Percentiles rank a stretch among this genome's conserved stretches.
Evolutionary conservation across 2,888 invertebrate species (phyloP).

Genomic region (Dynastes maya): DNA sequence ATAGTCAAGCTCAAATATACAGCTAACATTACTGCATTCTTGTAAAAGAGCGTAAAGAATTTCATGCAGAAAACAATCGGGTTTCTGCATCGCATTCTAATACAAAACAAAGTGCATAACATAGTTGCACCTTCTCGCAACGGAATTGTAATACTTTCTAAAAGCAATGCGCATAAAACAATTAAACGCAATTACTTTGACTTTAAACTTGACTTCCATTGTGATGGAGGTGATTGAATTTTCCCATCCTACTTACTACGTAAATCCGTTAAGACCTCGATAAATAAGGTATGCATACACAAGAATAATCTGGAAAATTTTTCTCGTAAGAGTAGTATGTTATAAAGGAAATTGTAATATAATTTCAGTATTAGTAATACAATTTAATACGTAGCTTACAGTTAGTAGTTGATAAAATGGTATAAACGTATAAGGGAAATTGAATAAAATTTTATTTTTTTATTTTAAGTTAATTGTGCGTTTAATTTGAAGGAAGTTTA

Average conservation of each 20-base stretch:
- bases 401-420: no score
- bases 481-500: neutral
- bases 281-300: neutral
- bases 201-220: slow-evolving; percentile 21
- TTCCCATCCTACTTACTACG: slow-evolving; percentile 29
- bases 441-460: neutral
- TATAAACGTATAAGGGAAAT: neutral
- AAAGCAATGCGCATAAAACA: slow-evolving; percentile 7
- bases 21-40: no score
- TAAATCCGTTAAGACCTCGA: slow-evolving; percentile 18
- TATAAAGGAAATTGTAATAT: neutral
- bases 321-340: no score
- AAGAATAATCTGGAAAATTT: neutral
- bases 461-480: neutral
- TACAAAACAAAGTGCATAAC: neutral
- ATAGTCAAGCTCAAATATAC: no score
- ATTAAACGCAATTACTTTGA: slow-evolving; percentile 26
- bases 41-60: no score
- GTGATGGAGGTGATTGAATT: slow-evolving; percentile 13
- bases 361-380: neutral
- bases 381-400: no score
- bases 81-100: neutral
- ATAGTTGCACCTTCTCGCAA: neutral
- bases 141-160: slow-evolving; percentile 22
- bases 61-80: no score